These are phyloP conservation scores for Timema podura DNA, from an alignment of 2,888 invertebrate genomes.

Conservation along the genomic window DNA sequence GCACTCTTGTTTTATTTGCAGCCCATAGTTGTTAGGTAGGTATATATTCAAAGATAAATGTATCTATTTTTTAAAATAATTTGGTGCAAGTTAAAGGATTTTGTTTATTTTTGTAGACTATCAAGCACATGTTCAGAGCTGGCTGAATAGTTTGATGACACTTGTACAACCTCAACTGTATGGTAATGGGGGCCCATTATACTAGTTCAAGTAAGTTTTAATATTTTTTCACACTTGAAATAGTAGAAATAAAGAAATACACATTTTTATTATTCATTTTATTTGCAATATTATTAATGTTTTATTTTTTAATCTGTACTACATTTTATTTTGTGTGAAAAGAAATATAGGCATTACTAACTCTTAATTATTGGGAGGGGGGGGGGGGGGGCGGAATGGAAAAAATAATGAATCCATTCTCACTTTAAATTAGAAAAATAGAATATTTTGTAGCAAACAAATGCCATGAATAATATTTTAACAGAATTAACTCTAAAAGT, in stretches of 20 bases:
- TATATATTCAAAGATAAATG: too few relatives aligned
- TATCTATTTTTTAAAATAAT: too few relatives aligned
- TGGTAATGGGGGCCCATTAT: conserved; percentile 81
- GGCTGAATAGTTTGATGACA: conserved; percentile 50
- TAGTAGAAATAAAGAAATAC: neutral
- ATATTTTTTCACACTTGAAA: neutral
- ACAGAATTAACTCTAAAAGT: neutral
- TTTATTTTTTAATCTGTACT: neutral
- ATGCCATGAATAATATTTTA: too few relatives aligned
- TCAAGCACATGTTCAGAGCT: conserved; percentile 48
- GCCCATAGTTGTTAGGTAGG: too few relatives aligned
- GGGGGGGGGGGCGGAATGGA: neutral
- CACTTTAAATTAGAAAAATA: neutral
- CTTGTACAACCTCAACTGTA: conserved; percentile 52
- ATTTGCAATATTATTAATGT: neutral
- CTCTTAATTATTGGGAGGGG: neutral
- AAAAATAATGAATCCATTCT: neutral
- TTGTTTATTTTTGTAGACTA: conserved; percentile 49
- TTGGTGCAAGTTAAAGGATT: too few relatives aligned
- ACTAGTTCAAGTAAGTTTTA: conserved; percentile 67
- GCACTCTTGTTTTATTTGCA: too few relatives aligned
- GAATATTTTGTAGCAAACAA: too few relatives aligned
- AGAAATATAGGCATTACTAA: neutral
- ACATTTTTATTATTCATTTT: neutral
- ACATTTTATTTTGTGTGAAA: neutral